Base-by-base conservation (phyloP, 2,888 invertebrate genomes). In the Nemapogon koenigi region DNA sequence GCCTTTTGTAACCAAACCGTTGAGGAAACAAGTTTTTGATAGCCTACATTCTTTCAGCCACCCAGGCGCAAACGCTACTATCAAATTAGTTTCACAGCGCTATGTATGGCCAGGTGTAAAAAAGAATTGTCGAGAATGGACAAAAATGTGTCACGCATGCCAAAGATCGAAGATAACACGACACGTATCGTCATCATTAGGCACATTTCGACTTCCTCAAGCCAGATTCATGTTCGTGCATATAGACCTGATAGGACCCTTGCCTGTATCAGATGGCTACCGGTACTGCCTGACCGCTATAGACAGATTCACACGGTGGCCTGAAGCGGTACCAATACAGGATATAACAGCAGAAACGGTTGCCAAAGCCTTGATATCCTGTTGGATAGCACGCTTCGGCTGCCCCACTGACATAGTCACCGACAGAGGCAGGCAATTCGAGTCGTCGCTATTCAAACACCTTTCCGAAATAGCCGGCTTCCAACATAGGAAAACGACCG, bases 371-470 rank as follows among this genome's bases (percentile, higher is more conserved):
- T 53, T 69, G 19, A 42, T 51, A 29, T 18, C 29, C 2, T 38
- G 38, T 1, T 70, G 63, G 69, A 52, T 71, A 2, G 35, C 59
- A 2, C 45, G 59, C 8, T 66, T 51, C 41, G 65, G 65, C 4
- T 41, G 50, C 11, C 66, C 63, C 7, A 16, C 27, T 1, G 39
- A 22, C 4, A 46, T 59, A 3, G 58, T 62, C 0, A 56, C 60
- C 0, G 63, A 65, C 42, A 52, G 51, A 40, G 62, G 59, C 3
- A 30, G 50, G 11, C 64, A 68, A 39, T 67, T 67, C 32, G 55
- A 60, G 25, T 52, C 59, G 0, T 16, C 37, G 1, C 43, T 65
- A 3, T 65, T 62, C 42, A 38, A 46, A 13, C 46, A 47, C 41
- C 40, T 55, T 7, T 37, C 37, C 3, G 29, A 37, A 19, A 15